Conservation (phyloP, 2,113 vertebrate genomes). For the Andinoacara biseriatus region DNA sequence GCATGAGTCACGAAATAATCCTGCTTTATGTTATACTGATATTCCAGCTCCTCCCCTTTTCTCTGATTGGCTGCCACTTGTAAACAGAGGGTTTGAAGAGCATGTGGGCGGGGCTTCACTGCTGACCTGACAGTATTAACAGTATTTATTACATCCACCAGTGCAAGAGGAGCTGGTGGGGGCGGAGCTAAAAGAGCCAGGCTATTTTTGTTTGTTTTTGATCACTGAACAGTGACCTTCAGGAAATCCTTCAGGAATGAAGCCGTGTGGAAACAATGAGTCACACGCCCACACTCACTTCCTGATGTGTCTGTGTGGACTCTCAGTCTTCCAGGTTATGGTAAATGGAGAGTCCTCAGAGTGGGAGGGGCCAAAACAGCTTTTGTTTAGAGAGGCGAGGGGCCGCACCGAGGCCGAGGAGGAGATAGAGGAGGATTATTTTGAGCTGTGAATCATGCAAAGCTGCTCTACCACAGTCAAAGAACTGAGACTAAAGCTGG, state of each 20-base stretch:
- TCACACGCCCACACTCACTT: neutral
- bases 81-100: fast-evolving
- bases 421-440: neutral
- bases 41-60: neutral
- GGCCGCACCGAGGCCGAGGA: neutral
- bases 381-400: neutral
- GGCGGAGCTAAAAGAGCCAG: neutral
- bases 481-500: no score
- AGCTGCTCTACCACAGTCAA: neutral
- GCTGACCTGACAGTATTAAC: neutral
- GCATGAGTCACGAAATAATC: neutral
- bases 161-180: neutral
- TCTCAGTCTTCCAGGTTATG: neutral
- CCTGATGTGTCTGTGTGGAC: neutral
- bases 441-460: neutral
- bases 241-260: neutral
- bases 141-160: neutral
- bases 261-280: neutral
- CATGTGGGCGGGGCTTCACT: neutral
- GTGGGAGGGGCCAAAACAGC: neutral
- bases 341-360: neutral
- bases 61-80: neutral
- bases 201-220: neutral
- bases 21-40: neutral
- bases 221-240: neutral